Evolutionary conservation across 1,140 invertebrate species (phyloP).

Genomic region (Andricus grossulariae): DNA sequence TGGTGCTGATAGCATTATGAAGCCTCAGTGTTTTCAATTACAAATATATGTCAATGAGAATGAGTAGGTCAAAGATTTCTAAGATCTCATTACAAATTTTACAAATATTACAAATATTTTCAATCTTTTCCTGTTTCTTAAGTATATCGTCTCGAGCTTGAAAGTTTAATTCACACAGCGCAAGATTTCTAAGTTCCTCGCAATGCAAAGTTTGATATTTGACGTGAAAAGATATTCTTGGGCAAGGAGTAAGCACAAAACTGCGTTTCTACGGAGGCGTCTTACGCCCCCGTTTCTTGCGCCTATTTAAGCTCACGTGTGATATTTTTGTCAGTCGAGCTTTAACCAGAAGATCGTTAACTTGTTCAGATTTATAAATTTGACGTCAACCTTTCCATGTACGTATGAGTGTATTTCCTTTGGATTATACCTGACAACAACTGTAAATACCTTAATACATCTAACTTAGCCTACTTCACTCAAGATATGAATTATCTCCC

Average conservation of each 20-base stretch:
- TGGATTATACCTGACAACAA: slow-evolving; percentile 26
- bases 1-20: too few species aligned
- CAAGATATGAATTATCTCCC: background rate
- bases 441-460: background rate
- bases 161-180: background rate
- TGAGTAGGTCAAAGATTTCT: too few species aligned
- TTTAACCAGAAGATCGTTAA: slow-evolving; percentile 1
- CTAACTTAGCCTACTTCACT: background rate
- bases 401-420: slow-evolving; percentile 16
- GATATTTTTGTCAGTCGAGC: slow-evolving; percentile 23
- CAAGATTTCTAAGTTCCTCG: background rate
- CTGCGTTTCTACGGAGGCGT: slow-evolving; percentile 1
- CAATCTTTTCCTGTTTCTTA: too few species aligned
- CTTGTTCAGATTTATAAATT: background rate
- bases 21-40: too few species aligned
- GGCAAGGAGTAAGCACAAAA: slow-evolving; percentile 2
- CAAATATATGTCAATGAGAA: too few species aligned
- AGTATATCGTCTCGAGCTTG: slow-evolving; percentile 4
- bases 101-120: background rate
- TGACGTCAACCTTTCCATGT: background rate
- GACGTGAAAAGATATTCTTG: slow-evolving; percentile 21
- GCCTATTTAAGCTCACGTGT: slow-evolving; percentile 5
- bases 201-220: slow-evolving; percentile 24
- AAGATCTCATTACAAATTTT: background rate
- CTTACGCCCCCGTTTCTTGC: slow-evolving; percentile 1